Conservation (phyloP, 1,140 invertebrate species). For the Aphaenogaster rudis region DNA sequence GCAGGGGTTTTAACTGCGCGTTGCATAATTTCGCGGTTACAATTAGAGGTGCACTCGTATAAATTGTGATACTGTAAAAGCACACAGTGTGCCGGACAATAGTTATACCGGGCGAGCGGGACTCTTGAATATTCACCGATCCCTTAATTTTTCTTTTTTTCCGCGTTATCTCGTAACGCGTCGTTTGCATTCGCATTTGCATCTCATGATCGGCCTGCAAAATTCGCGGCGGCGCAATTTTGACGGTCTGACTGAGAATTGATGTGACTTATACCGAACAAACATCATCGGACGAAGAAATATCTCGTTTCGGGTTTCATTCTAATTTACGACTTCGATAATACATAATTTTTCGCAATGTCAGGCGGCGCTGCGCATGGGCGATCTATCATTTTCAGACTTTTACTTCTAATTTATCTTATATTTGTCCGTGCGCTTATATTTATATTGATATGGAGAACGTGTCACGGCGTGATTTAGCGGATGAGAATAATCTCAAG, state of each 20-base stretch:
- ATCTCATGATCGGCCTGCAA: constrained; percentile 34
- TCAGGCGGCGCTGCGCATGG: not conserved
- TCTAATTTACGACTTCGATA: not conserved
- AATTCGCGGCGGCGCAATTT: not conserved
- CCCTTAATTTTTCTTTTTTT: constrained; percentile 8
- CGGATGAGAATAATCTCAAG: constrained; percentile 13
- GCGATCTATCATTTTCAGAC: not conserved
- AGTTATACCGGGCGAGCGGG: not conserved
- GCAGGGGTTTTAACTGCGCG: not conserved
- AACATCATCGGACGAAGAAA: not conserved
- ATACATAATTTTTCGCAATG: constrained; percentile 3
- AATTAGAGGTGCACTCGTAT: not conserved
- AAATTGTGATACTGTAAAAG: constrained; percentile 2
- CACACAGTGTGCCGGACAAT: not conserved
- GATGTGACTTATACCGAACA: not conserved
- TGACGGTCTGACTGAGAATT: not conserved
- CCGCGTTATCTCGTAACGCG: constrained; percentile 20
- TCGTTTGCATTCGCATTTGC: constrained; percentile 54
- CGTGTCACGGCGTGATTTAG: not conserved
- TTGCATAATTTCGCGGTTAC: constrained; percentile 14
- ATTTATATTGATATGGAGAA: not conserved
- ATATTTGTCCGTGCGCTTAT: not conserved
- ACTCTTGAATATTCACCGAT: constrained; percentile 36
- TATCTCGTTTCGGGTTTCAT: not conserved
- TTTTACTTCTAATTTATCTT: not conserved